Evolutionary conservation across 1,140 invertebrate genomes (phyloP).

Genomic region (Drosophila chauvacae): DNA sequence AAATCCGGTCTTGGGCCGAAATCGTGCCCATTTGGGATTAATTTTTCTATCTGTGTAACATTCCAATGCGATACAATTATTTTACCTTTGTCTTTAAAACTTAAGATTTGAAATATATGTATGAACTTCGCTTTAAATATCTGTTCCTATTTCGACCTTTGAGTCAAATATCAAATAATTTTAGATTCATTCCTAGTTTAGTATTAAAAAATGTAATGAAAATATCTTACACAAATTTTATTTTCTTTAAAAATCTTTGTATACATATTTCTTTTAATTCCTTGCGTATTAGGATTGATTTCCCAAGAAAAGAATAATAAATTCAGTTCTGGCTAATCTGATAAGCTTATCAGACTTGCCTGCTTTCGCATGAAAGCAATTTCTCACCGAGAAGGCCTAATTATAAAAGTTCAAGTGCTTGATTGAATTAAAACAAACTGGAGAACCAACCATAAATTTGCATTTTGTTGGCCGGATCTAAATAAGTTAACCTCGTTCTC

Average conservation of each 20-base stretch:
- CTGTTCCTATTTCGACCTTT: too few relatives aligned
- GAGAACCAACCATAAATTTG: conserved; percentile 30
- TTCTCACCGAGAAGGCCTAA: neutral
- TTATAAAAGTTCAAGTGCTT: conserved; percentile 24
- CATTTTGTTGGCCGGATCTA: conserved; percentile 61
- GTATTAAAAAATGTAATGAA: neutral
- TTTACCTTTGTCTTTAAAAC: too few relatives aligned
- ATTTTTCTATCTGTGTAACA: too few relatives aligned
- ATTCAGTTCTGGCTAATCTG: neutral
- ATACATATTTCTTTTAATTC: neutral
- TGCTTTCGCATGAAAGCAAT: neutral
- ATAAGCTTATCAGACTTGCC: neutral
- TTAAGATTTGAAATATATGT: too few relatives aligned
- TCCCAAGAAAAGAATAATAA: neutral
- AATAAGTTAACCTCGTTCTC: conserved; percentile 61
- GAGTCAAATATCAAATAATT: too few relatives aligned
- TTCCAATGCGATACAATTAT: too few relatives aligned
- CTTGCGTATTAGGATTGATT: neutral
- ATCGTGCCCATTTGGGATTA: too few relatives aligned
- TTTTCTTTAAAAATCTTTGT: neutral
- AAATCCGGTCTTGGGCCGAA: too few relatives aligned
- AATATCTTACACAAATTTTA: neutral
- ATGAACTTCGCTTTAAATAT: too few relatives aligned
- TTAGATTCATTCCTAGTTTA: too few relatives aligned
- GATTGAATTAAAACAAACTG: conserved; percentile 32